Evolutionary conservation across 2,888 invertebrate genomes (phyloP).

Genomic region (Eupithecia inturbata): DNA sequence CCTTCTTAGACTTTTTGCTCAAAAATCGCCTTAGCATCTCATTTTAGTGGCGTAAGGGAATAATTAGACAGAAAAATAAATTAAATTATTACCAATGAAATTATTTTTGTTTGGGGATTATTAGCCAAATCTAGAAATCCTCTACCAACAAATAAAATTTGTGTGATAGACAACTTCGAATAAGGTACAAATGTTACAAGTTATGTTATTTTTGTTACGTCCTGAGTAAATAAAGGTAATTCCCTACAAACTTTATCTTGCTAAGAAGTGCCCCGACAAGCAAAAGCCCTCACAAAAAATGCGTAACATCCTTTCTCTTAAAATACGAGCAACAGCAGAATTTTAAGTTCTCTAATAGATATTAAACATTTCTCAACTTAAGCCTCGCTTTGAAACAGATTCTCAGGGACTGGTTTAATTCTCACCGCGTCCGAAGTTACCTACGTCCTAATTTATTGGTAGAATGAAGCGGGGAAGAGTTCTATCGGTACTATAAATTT

Average conservation of each 20-base stretch:
- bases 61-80: too few species aligned
- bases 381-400: slow-evolving; percentile 55
- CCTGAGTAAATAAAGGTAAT: slow-evolving; percentile 8
- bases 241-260: background rate
- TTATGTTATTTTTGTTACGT: background rate
- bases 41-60: too few species aligned
- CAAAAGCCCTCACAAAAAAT: slow-evolving; percentile 8
- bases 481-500: slow-evolving; percentile 80
- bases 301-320: slow-evolving; percentile 12
- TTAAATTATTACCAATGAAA: too few species aligned
- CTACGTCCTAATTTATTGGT: slow-evolving; percentile 71
- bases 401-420: slow-evolving; percentile 56
- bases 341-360: slow-evolving; percentile 49
- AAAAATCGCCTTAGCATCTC: too few species aligned
- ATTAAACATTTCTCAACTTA: slow-evolving; percentile 54
- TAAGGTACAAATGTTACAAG: background rate
- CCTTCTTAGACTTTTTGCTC: too few species aligned
- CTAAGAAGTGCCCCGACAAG: slow-evolving; percentile 11
- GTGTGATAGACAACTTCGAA: too few species aligned
- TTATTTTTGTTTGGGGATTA: too few species aligned
- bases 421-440: slow-evolving; percentile 59
- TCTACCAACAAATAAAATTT: too few species aligned
- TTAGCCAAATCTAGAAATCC: too few species aligned
- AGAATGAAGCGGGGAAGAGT: slow-evolving; percentile 64
- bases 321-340: slow-evolving; percentile 36